Percentiles rank a stretch among this genome's conserved stretches.
Conservation (phyloP, 35 echinoderm and acorn worm genomes). For the Amphiura filiformis region DNA sequence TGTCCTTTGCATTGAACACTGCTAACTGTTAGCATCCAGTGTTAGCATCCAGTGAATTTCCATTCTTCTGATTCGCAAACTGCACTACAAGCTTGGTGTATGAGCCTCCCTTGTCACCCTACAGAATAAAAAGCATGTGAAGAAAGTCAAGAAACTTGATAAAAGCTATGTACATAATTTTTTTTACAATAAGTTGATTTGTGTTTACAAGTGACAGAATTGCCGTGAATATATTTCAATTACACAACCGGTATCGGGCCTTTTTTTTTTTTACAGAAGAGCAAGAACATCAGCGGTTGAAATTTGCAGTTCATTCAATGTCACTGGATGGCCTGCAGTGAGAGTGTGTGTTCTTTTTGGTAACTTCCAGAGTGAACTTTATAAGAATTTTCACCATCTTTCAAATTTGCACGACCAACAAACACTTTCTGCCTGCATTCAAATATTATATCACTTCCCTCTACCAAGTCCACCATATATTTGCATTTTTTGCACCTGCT, state of each 20-base stretch:
- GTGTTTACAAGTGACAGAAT: too few relatives aligned
- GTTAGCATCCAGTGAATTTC: too few relatives aligned
- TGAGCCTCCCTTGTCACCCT: conserved; percentile 2
- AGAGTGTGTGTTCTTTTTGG: not conserved
- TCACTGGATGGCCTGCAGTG: not conserved
- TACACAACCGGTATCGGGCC: not conserved
- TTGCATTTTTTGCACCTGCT: not conserved
- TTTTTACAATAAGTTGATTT: too few relatives aligned
- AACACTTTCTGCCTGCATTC: not conserved
- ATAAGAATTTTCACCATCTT: not conserved
- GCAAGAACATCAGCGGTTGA: not conserved
- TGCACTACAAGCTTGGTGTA: not conserved
- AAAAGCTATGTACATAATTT: too few relatives aligned
- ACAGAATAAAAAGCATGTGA: too few relatives aligned
- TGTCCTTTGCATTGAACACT: not conserved
- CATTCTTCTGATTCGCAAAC: not conserved
- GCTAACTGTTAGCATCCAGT: not conserved
- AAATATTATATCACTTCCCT: not conserved
- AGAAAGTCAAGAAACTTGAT: not conserved
- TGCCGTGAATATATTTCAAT: too few relatives aligned
- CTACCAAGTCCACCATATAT: not conserved
- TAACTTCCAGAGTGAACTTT: not conserved
- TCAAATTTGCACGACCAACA: not conserved
- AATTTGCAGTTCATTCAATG: not conserved
- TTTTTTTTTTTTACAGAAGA: too few relatives aligned